A percentile compares a stretch with the other conserved stretches of the same genome.
Conservation (phyloP, 2,113 vertebrate genomes). For the Triplophysa siluroides region DNA sequence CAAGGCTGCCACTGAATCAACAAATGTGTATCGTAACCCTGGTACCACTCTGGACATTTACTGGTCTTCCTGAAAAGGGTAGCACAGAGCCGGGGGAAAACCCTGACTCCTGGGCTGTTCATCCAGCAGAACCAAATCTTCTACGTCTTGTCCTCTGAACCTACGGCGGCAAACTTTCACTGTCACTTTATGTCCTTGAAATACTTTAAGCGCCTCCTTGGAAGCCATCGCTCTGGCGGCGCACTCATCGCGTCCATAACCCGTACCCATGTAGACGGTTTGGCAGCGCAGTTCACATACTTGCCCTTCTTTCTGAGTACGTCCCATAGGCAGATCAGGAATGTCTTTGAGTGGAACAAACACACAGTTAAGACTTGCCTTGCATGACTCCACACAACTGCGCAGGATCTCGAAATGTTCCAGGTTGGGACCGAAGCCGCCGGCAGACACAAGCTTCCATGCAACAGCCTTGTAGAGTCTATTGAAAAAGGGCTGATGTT, state of each 20-base stretch:
- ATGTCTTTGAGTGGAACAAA: conserved; percentile 95
- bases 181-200: conserved; percentile 93
- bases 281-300: conserved; percentile 96
- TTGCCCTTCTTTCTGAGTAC: conserved; percentile 91
- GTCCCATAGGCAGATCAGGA: conserved; percentile 87
- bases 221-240: conserved; percentile 93
- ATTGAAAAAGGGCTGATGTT: conserved; percentile 94
- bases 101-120: conserved; percentile 87
- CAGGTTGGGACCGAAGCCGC: conserved; percentile 88
- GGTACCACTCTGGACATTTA: conserved; percentile 30
- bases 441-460: conserved; percentile 94
- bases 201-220: conserved; percentile 92
- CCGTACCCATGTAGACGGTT: conserved; percentile 92
- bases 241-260: conserved; percentile 91
- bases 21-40: not conserved
- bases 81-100: conserved; percentile 91
- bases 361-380: conserved; percentile 87
- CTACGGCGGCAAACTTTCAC: conserved; percentile 91
- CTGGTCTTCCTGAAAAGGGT: conserved; percentile 77
- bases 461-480: conserved; percentile 96
- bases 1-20: not conserved
- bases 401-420: conserved; percentile 91
- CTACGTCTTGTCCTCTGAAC: conserved; percentile 87
- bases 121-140: conserved; percentile 90
- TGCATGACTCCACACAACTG: conserved; percentile 88